These are phyloP conservation scores for Paramisgurnus dabryanus DNA, from an alignment of 2,113 vertebrate species.

Conservation along the genomic window DNA sequence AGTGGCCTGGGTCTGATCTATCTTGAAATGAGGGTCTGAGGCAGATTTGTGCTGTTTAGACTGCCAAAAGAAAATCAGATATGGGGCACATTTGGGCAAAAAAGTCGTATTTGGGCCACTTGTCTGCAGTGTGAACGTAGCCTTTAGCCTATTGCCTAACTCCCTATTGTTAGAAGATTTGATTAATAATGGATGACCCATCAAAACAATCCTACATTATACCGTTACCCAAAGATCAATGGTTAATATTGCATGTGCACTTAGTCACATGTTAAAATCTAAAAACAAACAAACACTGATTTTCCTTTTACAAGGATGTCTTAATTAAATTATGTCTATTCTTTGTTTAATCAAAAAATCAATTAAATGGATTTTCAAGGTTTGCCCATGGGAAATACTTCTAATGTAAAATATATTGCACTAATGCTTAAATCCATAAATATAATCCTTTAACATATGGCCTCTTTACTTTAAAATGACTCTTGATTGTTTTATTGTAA, in stretches of 20 bases:
- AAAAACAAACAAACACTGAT: neutral
- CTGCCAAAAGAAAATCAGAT: too few relatives aligned
- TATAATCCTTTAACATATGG: neutral
- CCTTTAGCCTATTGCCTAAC: too few relatives aligned
- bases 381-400: neutral
- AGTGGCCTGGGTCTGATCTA: too few relatives aligned
- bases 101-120: too few relatives aligned
- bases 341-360: conserved; percentile 24
- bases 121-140: too few relatives aligned
- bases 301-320: neutral
- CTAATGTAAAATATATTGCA: conserved; percentile 31
- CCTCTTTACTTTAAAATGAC: neutral
- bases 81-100: too few relatives aligned
- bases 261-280: neutral
- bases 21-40: too few relatives aligned
- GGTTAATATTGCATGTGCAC: neutral
- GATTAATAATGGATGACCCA: too few relatives aligned
- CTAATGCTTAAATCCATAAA: conserved; percentile 10
- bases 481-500: conserved; percentile 9
- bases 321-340: conserved; percentile 5
- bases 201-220: too few relatives aligned
- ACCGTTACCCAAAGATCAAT: neutral
- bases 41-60: too few relatives aligned
- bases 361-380: conserved; percentile 27
- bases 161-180: too few relatives aligned